Base-by-base conservation (phyloP, 2,797 vertebrate species). In the Phaenicophaeus curvirostris region DNA sequence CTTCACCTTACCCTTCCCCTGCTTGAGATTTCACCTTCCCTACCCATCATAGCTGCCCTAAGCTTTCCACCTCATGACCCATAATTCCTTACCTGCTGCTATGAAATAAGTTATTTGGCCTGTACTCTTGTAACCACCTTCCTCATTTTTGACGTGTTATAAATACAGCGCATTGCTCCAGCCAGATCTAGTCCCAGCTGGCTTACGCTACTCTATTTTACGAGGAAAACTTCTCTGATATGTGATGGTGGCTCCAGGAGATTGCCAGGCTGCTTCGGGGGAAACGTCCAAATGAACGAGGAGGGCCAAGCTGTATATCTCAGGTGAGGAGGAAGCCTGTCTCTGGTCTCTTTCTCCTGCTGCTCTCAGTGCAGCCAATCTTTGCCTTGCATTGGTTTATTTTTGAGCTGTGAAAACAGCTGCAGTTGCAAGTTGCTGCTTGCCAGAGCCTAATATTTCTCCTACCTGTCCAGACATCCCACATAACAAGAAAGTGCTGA, bases 381-480 rank as follows among this genome's bases (percentile, higher is more conserved):
- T 88, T 91, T 87, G 87, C 66, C 54, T 82, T 7, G 0, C 80
- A n/a, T 2, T 55, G 78, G 67, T 87, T 95, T 94, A 78, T 84
- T 93, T 95, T 21, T 13, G 44, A 95, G 61, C 90, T 91, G 62
- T 79, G 55, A 85, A 94, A 97, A 95, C 92, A 96, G 96, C 95
- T 97, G 89, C 93, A 87, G 79, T 92, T 94, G 91, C 96, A 96
- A 87, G 97, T 78, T 94, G 89, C 71, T 87, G 91, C 97, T 95
- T 97, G 97, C 91, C 95, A 96, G 85, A 96, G 89, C 68, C 85
- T 72, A 91, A 85, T 96, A 96, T 93, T 95, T 97, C 90, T 96
- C 85, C 87, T 89, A 96, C 94, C 94, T 97, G 94, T 89, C 95
- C 95, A 97, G 93, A 96, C 97, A 96, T 80, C 93, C 93, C 87